These are phyloP conservation scores for Agrotis exclamationis DNA, from an alignment of 2,888 invertebrate species.

Conservation along the genomic window DNA sequence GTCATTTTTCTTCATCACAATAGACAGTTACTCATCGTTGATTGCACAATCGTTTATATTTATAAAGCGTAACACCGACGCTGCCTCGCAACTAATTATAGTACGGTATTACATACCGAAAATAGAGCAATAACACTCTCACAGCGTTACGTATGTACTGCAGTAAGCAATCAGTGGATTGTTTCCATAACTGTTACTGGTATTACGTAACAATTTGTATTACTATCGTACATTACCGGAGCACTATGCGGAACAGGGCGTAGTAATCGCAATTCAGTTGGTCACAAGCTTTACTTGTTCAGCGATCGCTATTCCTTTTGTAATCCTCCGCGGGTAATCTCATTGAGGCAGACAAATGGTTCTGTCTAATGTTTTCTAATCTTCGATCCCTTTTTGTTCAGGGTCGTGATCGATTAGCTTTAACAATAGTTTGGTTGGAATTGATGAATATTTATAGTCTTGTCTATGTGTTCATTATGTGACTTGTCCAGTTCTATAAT, in stretches of 20 bases:
- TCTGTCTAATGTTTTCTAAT: conserved; percentile 71
- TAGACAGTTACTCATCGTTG: conserved; percentile 63
- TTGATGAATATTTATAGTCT: conserved; percentile 34
- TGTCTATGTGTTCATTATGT: conserved; percentile 16
- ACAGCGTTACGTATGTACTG: conserved; percentile 74
- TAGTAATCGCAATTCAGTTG: conserved; percentile 77
- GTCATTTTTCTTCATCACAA: conserved; percentile 62
- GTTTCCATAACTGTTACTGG: conserved; percentile 82
- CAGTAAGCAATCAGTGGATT: conserved; percentile 76
- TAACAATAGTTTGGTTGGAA: conserved; percentile 37
- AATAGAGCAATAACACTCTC: conserved; percentile 78
- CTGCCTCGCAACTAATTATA: conserved; percentile 74
- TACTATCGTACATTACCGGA: conserved; percentile 69
- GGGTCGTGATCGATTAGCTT: conserved; percentile 55
- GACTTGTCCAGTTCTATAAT: conserved; percentile 11
- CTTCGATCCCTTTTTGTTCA: conserved; percentile 64
- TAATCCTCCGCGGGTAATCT: conserved; percentile 76
- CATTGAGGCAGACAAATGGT: conserved; percentile 74
- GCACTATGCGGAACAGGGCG: conserved; percentile 64
- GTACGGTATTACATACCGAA: conserved; percentile 68
- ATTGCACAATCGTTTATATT: conserved; percentile 64
- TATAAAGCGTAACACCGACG: conserved; percentile 63
- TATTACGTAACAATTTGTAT: conserved; percentile 78
- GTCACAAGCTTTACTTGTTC: conserved; percentile 69
- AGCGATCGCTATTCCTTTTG: conserved; percentile 71